Conservation (phyloP, 2,888 invertebrate genomes). For the Gymnocheta viridis region DNA sequence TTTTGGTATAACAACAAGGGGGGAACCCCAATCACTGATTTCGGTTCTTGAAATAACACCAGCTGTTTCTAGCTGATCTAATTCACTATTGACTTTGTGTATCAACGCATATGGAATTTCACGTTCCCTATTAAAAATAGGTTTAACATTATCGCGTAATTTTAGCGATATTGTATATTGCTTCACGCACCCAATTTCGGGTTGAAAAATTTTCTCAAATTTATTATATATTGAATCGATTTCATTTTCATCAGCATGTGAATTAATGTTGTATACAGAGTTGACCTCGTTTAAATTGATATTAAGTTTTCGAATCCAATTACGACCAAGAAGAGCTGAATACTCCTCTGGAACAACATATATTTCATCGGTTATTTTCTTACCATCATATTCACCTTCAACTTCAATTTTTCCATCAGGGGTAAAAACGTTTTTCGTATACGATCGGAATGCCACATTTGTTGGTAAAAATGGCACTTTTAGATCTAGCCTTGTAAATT, state of each 20-base stretch:
- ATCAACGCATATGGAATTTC: conserved; percentile 25
- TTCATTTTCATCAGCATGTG: not conserved
- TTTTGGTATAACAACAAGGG: not conserved
- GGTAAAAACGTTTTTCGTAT: conserved; percentile 29
- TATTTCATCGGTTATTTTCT: conserved; percentile 47
- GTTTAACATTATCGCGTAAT: conserved; percentile 38
- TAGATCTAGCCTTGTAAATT: conserved; percentile 14
- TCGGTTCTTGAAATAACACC: conserved; percentile 13
- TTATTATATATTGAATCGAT: not conserved
- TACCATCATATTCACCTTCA: conserved; percentile 28
- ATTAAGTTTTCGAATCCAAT: conserved; percentile 33
- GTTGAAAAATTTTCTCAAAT: conserved; percentile 25
- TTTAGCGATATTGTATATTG: conserved; percentile 42
- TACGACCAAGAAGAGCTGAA: conserved; percentile 39
- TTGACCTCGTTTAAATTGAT: conserved; percentile 32
- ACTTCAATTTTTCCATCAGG: conserved; percentile 56
- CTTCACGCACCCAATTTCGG: conserved; percentile 18
- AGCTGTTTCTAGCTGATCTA: conserved; percentile 3
- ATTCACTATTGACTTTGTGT: conserved; percentile 8
- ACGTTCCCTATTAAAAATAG: not conserved
- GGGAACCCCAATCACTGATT: not conserved
- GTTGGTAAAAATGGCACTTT: conserved; percentile 38
- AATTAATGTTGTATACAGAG: not conserved
- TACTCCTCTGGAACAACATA: conserved; percentile 60
- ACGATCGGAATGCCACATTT: conserved; percentile 43